Evolutionary conservation across 2,113 vertebrate species (phyloP).

Genomic region (Amblyornis subalaris): DNA sequence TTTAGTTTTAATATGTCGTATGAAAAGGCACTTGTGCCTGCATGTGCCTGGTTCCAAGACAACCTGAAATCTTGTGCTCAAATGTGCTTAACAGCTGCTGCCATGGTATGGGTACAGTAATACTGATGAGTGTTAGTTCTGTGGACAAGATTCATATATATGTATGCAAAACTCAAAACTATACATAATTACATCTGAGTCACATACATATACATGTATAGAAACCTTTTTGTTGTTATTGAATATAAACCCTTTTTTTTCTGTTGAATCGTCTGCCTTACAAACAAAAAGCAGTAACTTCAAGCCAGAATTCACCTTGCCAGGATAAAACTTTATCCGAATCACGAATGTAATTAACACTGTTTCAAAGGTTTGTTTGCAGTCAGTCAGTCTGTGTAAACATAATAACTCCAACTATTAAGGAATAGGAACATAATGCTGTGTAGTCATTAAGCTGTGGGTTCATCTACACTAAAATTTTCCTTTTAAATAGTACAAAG

Average conservation of each 20-base stretch:
- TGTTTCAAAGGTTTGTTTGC: neutral
- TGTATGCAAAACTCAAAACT: neutral
- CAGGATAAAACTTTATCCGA: neutral
- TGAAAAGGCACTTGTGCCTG: neutral
- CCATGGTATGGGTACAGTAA: neutral
- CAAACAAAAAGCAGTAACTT: neutral
- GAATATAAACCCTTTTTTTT: neutral
- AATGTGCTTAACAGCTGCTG: neutral
- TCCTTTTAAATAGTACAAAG: neutral
- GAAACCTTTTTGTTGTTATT: neutral
- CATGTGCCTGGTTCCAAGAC: neutral
- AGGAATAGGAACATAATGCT: neutral
- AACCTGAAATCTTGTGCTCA: neutral
- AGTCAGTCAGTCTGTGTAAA: neutral
- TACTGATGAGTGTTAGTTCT: fast-evolving
- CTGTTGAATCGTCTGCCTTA: neutral
- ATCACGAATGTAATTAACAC: neutral
- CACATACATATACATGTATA: neutral
- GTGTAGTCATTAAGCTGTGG: neutral
- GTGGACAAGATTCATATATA: neutral
- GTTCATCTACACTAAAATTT: neutral
- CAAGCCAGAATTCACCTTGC: neutral
- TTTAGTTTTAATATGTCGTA: neutral
- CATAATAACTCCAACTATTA: neutral
- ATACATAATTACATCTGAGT: neutral